Evolutionary conservation across 2,797 vertebrate species (phyloP).

Genomic region (Pygocentrus nattereri): DNA sequence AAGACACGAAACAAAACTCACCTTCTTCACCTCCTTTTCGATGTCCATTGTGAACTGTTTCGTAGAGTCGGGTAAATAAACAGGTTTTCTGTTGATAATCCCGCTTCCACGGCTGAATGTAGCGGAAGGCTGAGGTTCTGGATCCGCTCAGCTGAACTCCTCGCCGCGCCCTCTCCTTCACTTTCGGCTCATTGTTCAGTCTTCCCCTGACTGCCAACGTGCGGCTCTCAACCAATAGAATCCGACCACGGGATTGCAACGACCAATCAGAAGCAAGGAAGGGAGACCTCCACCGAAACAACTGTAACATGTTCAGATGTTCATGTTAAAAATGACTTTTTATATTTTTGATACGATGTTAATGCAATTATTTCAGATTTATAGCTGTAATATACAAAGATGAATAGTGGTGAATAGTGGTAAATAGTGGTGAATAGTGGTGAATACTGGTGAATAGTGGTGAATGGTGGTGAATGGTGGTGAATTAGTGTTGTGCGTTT

Average conservation of each 20-base stretch:
- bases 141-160: background rate
- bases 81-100: background rate
- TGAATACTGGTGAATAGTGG: too few species aligned
- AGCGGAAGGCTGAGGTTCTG: background rate
- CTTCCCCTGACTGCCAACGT: slow-evolving; percentile 46
- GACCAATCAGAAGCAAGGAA: slow-evolving; percentile 45
- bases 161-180: background rate
- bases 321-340: too few species aligned
- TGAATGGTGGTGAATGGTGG: too few species aligned
- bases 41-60: slow-evolving; percentile 72
- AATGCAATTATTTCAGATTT: too few species aligned
- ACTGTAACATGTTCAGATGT: background rate
- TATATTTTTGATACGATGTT: too few species aligned
- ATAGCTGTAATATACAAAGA: too few species aligned
- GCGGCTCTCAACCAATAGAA: slow-evolving; percentile 42
- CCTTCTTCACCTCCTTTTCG: slow-evolving; percentile 80
- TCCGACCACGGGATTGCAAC: background rate
- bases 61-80: background rate
- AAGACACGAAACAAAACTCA: background rate
- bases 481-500: too few species aligned
- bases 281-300: background rate
- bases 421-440: too few species aligned
- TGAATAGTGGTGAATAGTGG: too few species aligned
- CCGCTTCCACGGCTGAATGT: background rate
- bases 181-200: slow-evolving; percentile 41